Percentiles rank a stretch among this genome's conserved stretches.
These are phyloP conservation scores for Anorthoa munda DNA, from an alignment of 2,888 invertebrate species.

Conservation along the genomic window DNA sequence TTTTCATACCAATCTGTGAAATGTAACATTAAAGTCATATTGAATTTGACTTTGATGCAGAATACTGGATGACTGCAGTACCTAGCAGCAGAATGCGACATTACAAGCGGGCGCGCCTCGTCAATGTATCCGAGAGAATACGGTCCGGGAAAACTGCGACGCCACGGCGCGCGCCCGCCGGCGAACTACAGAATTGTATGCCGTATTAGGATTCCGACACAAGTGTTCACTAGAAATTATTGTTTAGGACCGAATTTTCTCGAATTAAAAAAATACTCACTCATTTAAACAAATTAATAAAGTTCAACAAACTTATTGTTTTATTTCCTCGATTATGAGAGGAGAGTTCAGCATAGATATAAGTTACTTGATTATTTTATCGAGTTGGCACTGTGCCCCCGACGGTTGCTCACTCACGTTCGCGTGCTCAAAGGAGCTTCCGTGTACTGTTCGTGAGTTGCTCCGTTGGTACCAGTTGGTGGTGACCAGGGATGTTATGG, in stretches of 20 bases:
- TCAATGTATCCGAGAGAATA: conserved; percentile 9
- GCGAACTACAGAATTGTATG: neutral
- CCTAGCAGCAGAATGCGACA: conserved; percentile 1
- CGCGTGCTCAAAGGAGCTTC: conserved; percentile 56
- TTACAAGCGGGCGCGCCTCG: neutral
- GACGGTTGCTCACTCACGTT: conserved; percentile 47
- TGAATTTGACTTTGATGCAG: too few relatives aligned
- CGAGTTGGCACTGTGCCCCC: conserved; percentile 8
- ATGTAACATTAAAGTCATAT: neutral
- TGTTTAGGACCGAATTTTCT: conserved; percentile 3
- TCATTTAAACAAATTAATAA: neutral
- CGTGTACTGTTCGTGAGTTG: conserved; percentile 39
- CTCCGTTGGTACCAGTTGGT: neutral
- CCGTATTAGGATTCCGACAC: conserved; percentile 20
- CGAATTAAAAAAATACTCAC: conserved; percentile 23
- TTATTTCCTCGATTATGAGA: neutral
- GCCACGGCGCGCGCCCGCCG: conserved; percentile 17
- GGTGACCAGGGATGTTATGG: too few relatives aligned
- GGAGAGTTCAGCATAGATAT: neutral
- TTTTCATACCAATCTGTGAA: neutral
- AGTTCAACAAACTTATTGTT: neutral
- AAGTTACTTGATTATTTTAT: conserved; percentile 18
- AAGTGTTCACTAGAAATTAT: conserved; percentile 26
- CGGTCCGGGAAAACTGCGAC: conserved; percentile 13
- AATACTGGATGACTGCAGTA: neutral